These are phyloP conservation scores for Oreochromis spilurus DNA, from an alignment of 2,113 vertebrate species.

Conservation along the genomic window DNA sequence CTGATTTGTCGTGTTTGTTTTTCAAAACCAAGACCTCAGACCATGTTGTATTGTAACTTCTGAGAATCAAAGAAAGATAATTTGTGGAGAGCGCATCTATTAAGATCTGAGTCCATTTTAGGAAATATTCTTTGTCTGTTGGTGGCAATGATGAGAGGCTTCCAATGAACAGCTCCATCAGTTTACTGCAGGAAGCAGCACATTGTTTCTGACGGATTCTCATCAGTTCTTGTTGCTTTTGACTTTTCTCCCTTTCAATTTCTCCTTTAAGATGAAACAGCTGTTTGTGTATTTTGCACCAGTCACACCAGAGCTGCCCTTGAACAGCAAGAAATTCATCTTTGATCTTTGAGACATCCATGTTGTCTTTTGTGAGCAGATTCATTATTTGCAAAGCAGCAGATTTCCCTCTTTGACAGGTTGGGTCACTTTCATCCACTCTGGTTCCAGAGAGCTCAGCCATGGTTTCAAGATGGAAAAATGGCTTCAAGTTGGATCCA, in stretches of 20 bases:
- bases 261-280: constrained; percentile 57
- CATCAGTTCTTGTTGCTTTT: constrained; percentile 55
- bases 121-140: constrained; percentile 58
- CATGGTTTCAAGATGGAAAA: constrained; percentile 49
- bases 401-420: constrained; percentile 41
- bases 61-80: constrained; percentile 27
- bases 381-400: constrained; percentile 11
- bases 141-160: constrained; percentile 3
- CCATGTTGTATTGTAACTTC: constrained; percentile 53
- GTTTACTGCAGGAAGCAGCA: not conserved
- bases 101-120: constrained; percentile 62
- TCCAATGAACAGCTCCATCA: constrained; percentile 18
- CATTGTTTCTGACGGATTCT: constrained; percentile 57
- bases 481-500: not conserved
- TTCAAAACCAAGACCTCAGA: constrained; percentile 39
- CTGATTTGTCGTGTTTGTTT: constrained; percentile 12
- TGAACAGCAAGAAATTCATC: constrained; percentile 34
- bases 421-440: constrained; percentile 51
- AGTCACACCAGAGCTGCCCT: constrained; percentile 56
- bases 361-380: constrained; percentile 10
- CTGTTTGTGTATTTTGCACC: constrained; percentile 70
- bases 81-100: constrained; percentile 37
- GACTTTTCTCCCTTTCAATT: constrained; percentile 47
- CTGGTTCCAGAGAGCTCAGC: constrained; percentile 23
- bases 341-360: constrained; percentile 60